Percentiles rank a stretch among this genome's conserved stretches.
Conservation (phyloP, 2,888 invertebrate species). For the Muscina levida region DNA sequence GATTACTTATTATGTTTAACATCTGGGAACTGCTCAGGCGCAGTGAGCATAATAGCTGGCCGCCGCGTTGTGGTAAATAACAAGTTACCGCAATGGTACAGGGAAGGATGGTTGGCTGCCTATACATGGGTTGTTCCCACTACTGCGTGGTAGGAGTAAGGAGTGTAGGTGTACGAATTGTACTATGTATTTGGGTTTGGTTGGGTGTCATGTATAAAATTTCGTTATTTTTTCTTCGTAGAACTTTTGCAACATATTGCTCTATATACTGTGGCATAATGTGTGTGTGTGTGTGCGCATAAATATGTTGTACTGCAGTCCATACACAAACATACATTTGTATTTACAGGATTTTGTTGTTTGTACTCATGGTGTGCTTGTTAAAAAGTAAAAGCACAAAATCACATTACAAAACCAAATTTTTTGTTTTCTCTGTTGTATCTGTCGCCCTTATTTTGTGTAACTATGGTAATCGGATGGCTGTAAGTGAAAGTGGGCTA, state of each 20-base stretch:
- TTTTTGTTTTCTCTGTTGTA: conserved; percentile 1
- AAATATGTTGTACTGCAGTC: background rate
- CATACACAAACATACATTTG: too few species aligned
- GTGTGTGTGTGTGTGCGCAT: too few species aligned
- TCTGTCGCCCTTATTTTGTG: conserved; percentile 2
- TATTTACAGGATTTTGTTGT: conserved; percentile 40
- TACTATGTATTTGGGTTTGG: conserved; percentile 21
- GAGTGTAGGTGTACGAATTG: background rate
- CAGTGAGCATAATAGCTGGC: conserved; percentile 61
- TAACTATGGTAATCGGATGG: conserved; percentile 26
- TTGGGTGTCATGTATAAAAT: conserved; percentile 23
- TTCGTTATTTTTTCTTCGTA: conserved; percentile 1
- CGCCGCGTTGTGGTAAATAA: conserved; percentile 17
- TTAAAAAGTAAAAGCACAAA: conserved; percentile 64
- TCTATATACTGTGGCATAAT: conserved; percentile 54
- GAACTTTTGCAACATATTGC: conserved; percentile 64
- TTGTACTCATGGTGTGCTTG: conserved; percentile 45
- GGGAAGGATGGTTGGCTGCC: conserved; percentile 45
- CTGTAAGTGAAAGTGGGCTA: conserved; percentile 64
- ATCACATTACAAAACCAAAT: conserved; percentile 35
- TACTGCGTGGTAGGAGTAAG: conserved; percentile 20
- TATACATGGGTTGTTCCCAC: conserved; percentile 26
- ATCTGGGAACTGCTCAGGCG: conserved; percentile 59
- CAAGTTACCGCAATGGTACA: too few species aligned
- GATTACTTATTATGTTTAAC: too few species aligned